Conservation (phyloP, 1,140 invertebrate species). For the Gonioctena quinquepunctata region DNA sequence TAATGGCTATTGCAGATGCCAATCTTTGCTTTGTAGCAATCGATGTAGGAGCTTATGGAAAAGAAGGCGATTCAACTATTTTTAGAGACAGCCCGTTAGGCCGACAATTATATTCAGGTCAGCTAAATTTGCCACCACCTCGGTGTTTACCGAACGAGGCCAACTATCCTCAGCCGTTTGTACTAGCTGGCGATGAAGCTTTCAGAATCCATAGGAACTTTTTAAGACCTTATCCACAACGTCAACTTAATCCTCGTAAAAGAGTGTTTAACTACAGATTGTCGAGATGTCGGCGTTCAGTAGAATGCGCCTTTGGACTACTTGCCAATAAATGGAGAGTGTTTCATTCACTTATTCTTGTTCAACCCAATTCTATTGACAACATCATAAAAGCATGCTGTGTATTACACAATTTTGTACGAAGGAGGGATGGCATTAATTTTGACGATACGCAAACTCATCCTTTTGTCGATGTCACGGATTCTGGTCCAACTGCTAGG, state of each 20-base stretch:
- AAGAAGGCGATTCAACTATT: not conserved
- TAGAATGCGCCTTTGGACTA: constrained; percentile 29
- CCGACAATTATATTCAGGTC: too few species aligned
- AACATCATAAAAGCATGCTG: constrained; percentile 2
- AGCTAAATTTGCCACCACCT: too few species aligned
- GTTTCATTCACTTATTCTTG: not conserved
- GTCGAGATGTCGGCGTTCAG: constrained; percentile 14
- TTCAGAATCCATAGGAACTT: not conserved
- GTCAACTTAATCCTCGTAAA: constrained; percentile 3
- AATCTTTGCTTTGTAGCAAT: not conserved
- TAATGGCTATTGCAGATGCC: constrained; percentile 14
- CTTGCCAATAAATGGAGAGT: constrained; percentile 24
- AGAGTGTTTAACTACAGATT: constrained; percentile 25
- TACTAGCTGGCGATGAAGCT: not conserved
- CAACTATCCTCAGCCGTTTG: too few species aligned
- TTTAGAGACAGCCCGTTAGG: not conserved
- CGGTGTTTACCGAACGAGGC: too few species aligned
- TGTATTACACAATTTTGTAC: constrained; percentile 22
- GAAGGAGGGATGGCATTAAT: constrained; percentile 2
- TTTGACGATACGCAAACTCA: constrained; percentile 18
- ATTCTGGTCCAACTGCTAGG: not conserved
- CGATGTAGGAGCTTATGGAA: constrained; percentile 12
- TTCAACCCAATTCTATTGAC: not conserved
- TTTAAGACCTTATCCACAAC: not conserved
- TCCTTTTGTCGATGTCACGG: not conserved